A percentile compares a stretch with the other conserved stretches of the same genome.
Conservation (phyloP, 2,888 invertebrate genomes). For the Rhopalosiphum nymphaeae region DNA sequence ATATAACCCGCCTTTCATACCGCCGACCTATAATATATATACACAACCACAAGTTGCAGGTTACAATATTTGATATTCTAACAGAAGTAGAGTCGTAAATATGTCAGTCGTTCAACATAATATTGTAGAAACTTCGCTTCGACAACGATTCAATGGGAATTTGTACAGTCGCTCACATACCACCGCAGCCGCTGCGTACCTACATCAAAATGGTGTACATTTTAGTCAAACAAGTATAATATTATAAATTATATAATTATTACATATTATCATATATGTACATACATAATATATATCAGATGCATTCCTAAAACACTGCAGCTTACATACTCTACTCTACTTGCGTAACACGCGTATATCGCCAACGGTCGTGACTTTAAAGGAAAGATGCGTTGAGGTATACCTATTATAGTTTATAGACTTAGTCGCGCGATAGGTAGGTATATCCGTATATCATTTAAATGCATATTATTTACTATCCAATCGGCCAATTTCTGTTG, state of each 20-base stretch:
- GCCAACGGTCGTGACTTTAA: not conserved
- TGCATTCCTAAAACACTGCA: not conserved
- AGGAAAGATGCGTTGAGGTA: not conserved
- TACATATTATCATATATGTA: not conserved
- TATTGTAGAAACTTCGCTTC: not conserved
- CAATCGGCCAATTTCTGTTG: not conserved
- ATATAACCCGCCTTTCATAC: not conserved
- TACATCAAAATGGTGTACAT: not conserved
- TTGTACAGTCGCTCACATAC: not conserved
- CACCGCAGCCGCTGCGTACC: not conserved
- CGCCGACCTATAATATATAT: not conserved
- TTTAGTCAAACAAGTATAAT: not conserved
- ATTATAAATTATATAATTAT: not conserved
- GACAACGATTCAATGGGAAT: not conserved
- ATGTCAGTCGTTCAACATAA: not conserved
- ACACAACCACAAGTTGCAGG: not conserved
- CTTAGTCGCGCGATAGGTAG: not conserved
- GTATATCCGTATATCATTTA: not conserved
- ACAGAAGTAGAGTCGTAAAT: not conserved
- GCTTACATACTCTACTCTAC: not conserved
- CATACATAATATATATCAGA: not conserved
- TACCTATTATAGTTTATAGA: not conserved
- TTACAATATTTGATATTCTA: constrained; percentile 4
- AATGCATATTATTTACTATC: not conserved
- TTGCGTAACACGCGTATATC: not conserved